phyloP scores from a whole-genome alignment of 2,888 invertebrate species.

The Ormyrus labotus region DNA sequence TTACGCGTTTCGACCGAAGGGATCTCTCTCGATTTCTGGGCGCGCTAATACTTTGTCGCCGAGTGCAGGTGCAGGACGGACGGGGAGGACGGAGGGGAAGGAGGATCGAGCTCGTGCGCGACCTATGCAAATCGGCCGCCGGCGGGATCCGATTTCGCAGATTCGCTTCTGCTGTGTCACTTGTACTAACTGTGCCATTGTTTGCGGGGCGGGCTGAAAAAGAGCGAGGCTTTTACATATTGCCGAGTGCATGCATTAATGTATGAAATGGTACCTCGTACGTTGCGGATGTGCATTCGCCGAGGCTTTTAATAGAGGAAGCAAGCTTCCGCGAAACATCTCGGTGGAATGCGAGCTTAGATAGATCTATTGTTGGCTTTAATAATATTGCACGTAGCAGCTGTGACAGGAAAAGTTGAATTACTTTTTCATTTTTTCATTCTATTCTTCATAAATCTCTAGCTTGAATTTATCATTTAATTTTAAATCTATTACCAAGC shows the following conservation, averaged over 20 bases:
- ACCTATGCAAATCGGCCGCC: conserved; percentile 65
- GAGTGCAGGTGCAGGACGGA: too few relatives aligned
- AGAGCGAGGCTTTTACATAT: conserved; percentile 32
- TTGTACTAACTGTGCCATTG: conserved; percentile 49
- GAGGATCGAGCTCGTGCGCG: conserved; percentile 64
- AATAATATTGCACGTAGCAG: too few relatives aligned
- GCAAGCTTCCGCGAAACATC: background rate
- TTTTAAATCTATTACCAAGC: too few relatives aligned
- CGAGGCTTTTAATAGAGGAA: conserved; percentile 23
- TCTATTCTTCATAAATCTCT: too few relatives aligned
- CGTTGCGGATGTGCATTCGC: conserved; percentile 8
- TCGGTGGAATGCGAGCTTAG: conserved; percentile 24
- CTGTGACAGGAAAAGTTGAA: too few relatives aligned
- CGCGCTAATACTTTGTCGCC: conserved; percentile 57
- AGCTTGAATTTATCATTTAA: too few relatives aligned
- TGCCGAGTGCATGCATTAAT: conserved; percentile 49
- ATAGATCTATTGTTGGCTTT: background rate
- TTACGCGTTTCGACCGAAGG: conserved; percentile 55
- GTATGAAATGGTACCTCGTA: conserved; percentile 36
- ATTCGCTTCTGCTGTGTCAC: conserved; percentile 44
- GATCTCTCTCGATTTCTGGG: conserved; percentile 64
- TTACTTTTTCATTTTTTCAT: too few relatives aligned
- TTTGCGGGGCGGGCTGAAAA: conserved; percentile 45
- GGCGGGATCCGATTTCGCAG: conserved; percentile 40
- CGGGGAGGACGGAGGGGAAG: background rate